Percentiles rank a stretch among this genome's conserved stretches.
These are phyloP conservation scores for Apis dorsata DNA, from an alignment of 1,140 invertebrate genomes.

Conservation along the genomic window DNA sequence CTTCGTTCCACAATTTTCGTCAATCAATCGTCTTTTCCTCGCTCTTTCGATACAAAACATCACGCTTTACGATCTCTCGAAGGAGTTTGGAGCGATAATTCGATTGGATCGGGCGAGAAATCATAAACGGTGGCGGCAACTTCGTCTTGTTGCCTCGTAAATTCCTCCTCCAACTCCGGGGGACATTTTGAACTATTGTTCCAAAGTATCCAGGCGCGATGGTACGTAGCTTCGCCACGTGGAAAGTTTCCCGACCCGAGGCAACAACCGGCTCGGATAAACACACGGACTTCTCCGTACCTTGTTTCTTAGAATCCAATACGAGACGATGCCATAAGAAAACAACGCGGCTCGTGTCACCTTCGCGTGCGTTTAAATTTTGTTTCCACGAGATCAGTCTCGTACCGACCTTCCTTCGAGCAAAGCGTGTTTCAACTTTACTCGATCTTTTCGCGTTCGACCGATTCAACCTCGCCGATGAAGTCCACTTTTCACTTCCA, in stretches of 20 bases:
- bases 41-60: not conserved
- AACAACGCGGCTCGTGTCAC: not conserved
- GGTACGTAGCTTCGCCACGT: not conserved
- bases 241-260: not conserved
- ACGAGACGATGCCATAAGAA: too few species aligned
- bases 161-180: not conserved
- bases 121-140: conserved; percentile 7
- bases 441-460: too few species aligned
- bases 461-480: too few species aligned
- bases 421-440: too few species aligned
- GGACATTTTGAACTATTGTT: not conserved
- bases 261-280: not conserved
- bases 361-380: not conserved
- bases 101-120: not conserved
- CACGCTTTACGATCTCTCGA: not conserved
- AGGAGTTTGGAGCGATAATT: not conserved
- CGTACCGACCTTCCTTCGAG: too few species aligned
- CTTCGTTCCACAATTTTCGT: too few species aligned
- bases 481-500: too few species aligned
- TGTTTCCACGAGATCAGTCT: too few species aligned
- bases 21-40: not conserved
- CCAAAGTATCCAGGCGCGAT: not conserved
- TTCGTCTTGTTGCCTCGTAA: conserved; percentile 18
- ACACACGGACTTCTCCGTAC: not conserved
- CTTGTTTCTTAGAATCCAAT: not conserved